These are phyloP conservation scores for Notodonta dromedarius DNA, from an alignment of 2,888 invertebrate species.

Conservation along the genomic window DNA sequence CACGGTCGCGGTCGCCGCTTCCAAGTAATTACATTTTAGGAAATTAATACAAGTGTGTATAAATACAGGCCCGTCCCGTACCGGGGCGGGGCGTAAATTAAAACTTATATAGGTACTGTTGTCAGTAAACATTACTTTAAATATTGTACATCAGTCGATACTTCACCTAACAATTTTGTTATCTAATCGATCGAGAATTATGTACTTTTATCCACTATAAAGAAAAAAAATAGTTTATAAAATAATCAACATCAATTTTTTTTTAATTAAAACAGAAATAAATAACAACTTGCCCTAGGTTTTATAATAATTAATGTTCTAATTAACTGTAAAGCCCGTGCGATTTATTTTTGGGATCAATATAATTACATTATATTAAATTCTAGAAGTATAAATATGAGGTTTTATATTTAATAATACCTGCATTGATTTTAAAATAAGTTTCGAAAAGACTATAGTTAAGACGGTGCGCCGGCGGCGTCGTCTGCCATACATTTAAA, in stretches of 20 bases:
- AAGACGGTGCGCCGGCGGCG: slow-evolving; percentile 53
- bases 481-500: slow-evolving; percentile 70
- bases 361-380: slow-evolving; percentile 80
- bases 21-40: slow-evolving; percentile 79
- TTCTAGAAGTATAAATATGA: slow-evolving; percentile 83
- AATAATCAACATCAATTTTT: slow-evolving; percentile 80
- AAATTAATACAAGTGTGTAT: slow-evolving; percentile 80
- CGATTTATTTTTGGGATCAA: slow-evolving; percentile 76
- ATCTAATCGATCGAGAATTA: slow-evolving; percentile 80
- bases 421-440: slow-evolving; percentile 82
- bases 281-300: slow-evolving; percentile 86
- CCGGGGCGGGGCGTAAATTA: slow-evolving; percentile 62
- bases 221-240: slow-evolving; percentile 76
- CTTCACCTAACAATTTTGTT: slow-evolving; percentile 82
- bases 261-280: slow-evolving; percentile 84
- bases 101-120: slow-evolving; percentile 78
- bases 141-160: slow-evolving; percentile 83
- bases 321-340: slow-evolving; percentile 83
- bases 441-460: slow-evolving; percentile 76
- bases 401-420: slow-evolving; percentile 82
- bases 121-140: slow-evolving; percentile 80
- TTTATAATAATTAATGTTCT: slow-evolving; percentile 83
- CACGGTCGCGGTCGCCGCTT: slow-evolving; percentile 75
- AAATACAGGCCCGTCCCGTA: slow-evolving; percentile 67
- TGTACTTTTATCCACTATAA: slow-evolving; percentile 80